Evolutionary conservation across 2,113 vertebrate species (phyloP).

Genomic region (Pelecanoides urinatrix): DNA sequence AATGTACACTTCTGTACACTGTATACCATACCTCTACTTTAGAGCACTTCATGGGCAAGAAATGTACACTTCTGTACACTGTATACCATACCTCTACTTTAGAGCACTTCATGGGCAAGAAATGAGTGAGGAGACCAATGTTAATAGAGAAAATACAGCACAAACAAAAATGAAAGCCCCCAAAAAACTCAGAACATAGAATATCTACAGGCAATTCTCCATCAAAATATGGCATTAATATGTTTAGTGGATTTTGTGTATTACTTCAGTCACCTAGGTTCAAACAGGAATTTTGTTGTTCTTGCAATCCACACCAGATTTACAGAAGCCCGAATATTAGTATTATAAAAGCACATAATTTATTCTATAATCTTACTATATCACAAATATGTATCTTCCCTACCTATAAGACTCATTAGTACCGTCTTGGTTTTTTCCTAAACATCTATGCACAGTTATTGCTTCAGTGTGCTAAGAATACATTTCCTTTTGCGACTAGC

Average conservation of each 20-base stretch:
- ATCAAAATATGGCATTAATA: constrained; percentile 21
- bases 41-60: neutral
- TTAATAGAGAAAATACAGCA: neutral
- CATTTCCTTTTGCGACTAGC: neutral
- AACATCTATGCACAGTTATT: neutral
- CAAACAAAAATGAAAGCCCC: neutral
- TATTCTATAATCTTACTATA: constrained; percentile 20
- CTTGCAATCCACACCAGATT: constrained; percentile 45
- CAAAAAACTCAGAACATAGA: constrained; percentile 15
- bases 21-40: neutral
- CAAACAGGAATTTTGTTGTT: constrained; percentile 20
- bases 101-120: neutral
- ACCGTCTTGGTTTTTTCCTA: neutral
- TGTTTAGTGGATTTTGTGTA: constrained; percentile 38
- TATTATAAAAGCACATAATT: constrained; percentile 44
- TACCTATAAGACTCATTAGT: constrained; percentile 34
- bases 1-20: too few species aligned
- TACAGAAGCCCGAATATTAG: constrained; percentile 56
- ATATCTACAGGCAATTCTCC: constrained; percentile 25
- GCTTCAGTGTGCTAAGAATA: neutral
- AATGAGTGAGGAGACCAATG: neutral
- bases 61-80: neutral
- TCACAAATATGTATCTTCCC: constrained; percentile 24
- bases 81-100: neutral
- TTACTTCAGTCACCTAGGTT: neutral